Base-by-base conservation (phyloP, 1,140 invertebrate species). In the Elymnias hypermnestra region DNA sequence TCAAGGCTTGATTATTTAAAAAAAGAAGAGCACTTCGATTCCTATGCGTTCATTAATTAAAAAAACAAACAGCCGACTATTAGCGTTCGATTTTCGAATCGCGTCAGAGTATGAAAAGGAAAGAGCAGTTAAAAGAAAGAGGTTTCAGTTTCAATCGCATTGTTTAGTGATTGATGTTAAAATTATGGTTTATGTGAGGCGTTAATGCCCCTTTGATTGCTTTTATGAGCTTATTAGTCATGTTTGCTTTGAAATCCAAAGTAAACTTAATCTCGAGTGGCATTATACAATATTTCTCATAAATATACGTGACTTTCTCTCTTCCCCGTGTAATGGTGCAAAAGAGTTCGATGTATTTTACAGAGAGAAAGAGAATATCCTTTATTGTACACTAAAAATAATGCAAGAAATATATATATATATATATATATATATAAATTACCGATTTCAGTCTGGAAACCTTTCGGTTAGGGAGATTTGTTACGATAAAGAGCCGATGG, bases 161-260 rank as follows among this genome's bases (percentile, higher is more conserved):
- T 40, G 45, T 47, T 47, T 8, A 8, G 29, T 47, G 36, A 29
- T 29, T 37, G 18, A 33, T 9, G 29, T 31, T 9, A 7, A 22
- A 39, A 40, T 37, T 39, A 47, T 43, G 28, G 26, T 25, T 26
- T 40, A 19, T 18, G 36, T 21, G 9, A 46, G 10, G 37, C 37
- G 25, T 40, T 47, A 40, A 35, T 40, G 33, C 18, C 21, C 40
- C 15, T 43, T 43, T 22, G 10, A 43, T 43, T 39, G 19, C 36
- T 38, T 46, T 46, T 40, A 47, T 47, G 28, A 47, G 19, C 45
- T 40, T 21, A 47, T 47, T 40, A 40, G 37, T 40, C 44, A 47
- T 40, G 25, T 39, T 14, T 40, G 28, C 3, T 5, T 33, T 33
- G 29, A 8, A 33, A 33, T 9, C 13, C 1, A 5, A 8, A 10